Percentiles rank a stretch among this genome's conserved stretches.
phyloP scores from a whole-genome alignment of 2,888 invertebrate genomes.

The Peribatodes rhomboidaria region DNA sequence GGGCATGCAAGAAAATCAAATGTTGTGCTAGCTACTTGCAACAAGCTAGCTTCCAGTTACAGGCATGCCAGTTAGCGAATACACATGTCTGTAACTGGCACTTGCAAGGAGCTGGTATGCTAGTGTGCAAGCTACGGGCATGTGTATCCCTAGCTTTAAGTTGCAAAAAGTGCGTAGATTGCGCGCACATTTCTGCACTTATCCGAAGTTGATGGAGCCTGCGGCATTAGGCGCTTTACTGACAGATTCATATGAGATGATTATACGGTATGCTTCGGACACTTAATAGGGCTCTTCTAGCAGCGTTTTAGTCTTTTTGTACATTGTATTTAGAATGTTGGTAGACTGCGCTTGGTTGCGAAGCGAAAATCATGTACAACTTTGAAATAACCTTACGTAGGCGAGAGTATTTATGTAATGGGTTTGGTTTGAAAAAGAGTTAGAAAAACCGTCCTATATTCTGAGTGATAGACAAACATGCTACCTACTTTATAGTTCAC shows the following conservation, averaged over 20 bases:
- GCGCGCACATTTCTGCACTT: constrained; percentile 12
- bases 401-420: neutral
- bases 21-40: too few relatives aligned
- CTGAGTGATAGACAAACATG: too few relatives aligned
- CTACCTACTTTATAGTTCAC: too few relatives aligned
- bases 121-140: too few relatives aligned
- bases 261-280: constrained; percentile 35
- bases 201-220: constrained; percentile 25
- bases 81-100: too few relatives aligned
- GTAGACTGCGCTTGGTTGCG: neutral
- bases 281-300: constrained; percentile 23
- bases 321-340: neutral
- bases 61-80: too few relatives aligned
- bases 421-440: too few relatives aligned
- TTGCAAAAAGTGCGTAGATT: constrained; percentile 19
- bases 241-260: constrained; percentile 39
- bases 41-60: too few relatives aligned
- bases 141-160: too few relatives aligned
- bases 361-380: neutral
- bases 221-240: constrained; percentile 33
- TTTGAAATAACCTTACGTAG: neutral
- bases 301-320: constrained; percentile 19
- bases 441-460: too few relatives aligned
- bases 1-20: too few relatives aligned
- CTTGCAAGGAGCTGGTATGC: too few relatives aligned